Evolutionary conservation across 1,140 invertebrate species (phyloP), one percentile per base, ranked within the genome.

Genomic region (Dendrolimus kikuchii): DNA sequence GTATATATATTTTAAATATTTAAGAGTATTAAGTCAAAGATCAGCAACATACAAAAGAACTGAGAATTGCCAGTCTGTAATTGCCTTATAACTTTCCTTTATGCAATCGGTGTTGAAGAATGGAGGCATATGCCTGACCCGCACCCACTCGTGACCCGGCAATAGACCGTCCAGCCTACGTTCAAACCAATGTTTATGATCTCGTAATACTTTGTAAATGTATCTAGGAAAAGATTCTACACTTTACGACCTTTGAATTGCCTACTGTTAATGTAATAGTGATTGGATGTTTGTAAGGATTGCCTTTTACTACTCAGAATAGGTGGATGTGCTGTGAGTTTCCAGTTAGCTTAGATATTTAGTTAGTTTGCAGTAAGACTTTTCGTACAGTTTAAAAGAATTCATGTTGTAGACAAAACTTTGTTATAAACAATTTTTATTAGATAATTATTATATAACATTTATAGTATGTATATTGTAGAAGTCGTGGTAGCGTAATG

Each of bases 171-270:
- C 62, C 62, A 62, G 57, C 60, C 58, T 49, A 38, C 46, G 9
- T 53, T 39, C 49, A 23, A 57, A 58, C 55, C 66, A 60, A 65
- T 64, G 57, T 79, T 78, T 78, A 82, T 75, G 59, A 63, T 53
- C 64, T 60, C 63, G 54, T 74, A 73, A 69, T 67, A 66, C 64
- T 53, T 66, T 67, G 64, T 71, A 74, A 76, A 74, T 60, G 61
- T 68, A 72, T 69, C 67, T 75, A 68, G 54, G 62, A 64, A 70
- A 60, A 67, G 67, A 70, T 77, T 71, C 68, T 57, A 53, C 68
- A 65, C 51, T 78, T 82, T 80, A 82, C 67, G 69, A 77, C 51
- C 61, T 48, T 60, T 57, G 54, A 46, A 65, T 59, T 38, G 52
- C 54, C 55, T 46, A 41, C 53, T 56, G 53, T 45, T 54, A 60